These are phyloP conservation scores for Gymnoscopelus braueri DNA, from an alignment of 2,797 vertebrate species.

Conservation along the genomic window DNA sequence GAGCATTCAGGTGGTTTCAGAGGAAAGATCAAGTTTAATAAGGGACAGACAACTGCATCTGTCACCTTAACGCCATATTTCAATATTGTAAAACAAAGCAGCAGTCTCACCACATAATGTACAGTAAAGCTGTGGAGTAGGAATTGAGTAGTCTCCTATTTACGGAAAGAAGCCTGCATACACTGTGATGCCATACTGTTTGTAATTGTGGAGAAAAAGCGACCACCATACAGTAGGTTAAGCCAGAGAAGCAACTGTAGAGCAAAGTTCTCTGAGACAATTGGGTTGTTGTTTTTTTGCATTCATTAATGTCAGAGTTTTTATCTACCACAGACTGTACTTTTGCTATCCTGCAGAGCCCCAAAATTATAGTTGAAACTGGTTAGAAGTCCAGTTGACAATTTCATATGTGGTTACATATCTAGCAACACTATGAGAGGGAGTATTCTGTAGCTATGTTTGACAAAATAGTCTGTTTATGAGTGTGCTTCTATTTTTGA, in stretches of 20 bases:
- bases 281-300: constrained; percentile 25
- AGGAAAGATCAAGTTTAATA: constrained; percentile 34
- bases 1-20: constrained; percentile 45
- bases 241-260: constrained; percentile 14
- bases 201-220: constrained; percentile 41
- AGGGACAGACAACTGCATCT: constrained; percentile 56
- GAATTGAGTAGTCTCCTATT: constrained; percentile 26
- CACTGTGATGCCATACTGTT: constrained; percentile 42
- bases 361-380: constrained; percentile 35
- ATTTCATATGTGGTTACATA: constrained; percentile 45
- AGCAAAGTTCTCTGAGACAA: constrained; percentile 27
- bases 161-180: constrained; percentile 36
- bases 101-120: constrained; percentile 45
- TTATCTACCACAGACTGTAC: constrained; percentile 29
- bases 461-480: constrained; percentile 40
- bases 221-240: constrained; percentile 33
- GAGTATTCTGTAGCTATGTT: constrained; percentile 31
- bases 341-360: constrained; percentile 36
- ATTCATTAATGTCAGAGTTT: constrained; percentile 14
- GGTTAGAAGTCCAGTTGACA: constrained; percentile 33
- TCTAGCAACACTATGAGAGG: constrained; percentile 22
- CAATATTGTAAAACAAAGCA: constrained; percentile 54
- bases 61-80: constrained; percentile 60
- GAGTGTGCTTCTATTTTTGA: constrained; percentile 53
- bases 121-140: constrained; percentile 37